These are phyloP conservation scores for Protobothrops mucrosquamatus DNA, from an alignment of 2,113 vertebrate genomes.

Conservation along the genomic window DNA sequence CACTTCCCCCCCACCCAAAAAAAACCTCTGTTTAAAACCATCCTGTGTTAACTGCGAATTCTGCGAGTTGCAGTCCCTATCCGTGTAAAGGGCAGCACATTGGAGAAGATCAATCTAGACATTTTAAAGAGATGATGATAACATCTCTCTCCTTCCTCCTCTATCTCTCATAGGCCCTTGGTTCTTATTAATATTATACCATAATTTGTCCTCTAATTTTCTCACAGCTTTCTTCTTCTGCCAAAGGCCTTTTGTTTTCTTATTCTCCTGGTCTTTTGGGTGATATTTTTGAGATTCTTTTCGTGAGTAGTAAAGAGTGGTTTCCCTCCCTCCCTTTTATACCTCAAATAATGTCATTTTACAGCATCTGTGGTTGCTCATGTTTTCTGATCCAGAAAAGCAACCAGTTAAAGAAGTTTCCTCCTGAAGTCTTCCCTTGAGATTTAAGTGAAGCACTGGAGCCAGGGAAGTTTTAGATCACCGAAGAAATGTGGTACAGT, in stretches of 20 bases:
- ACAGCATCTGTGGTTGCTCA: neutral
- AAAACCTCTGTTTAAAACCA: neutral
- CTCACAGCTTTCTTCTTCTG: neutral
- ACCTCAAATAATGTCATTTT: neutral
- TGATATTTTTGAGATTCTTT: neutral
- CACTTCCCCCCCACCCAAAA: neutral
- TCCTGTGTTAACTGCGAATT: neutral
- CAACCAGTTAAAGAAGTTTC: neutral
- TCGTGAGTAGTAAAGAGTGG: neutral
- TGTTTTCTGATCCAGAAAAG: neutral
- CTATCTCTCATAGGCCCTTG: neutral
- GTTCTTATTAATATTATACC: neutral
- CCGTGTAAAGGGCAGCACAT: neutral
- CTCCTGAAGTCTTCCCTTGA: neutral
- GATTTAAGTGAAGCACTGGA: neutral
- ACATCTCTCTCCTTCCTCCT: neutral
- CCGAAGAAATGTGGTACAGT: neutral
- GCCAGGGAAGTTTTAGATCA: neutral
- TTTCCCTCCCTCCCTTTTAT: neutral
- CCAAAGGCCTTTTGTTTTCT: neutral
- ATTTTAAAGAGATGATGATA: neutral
- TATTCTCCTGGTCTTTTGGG: neutral
- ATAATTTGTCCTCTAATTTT: neutral
- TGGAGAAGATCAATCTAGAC: neutral
- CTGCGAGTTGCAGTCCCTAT: neutral